A percentile compares a stretch with the other conserved stretches of the same genome.
phyloP scores from a whole-genome alignment of 2,797 vertebrate species.

The Ispidina picta region DNA sequence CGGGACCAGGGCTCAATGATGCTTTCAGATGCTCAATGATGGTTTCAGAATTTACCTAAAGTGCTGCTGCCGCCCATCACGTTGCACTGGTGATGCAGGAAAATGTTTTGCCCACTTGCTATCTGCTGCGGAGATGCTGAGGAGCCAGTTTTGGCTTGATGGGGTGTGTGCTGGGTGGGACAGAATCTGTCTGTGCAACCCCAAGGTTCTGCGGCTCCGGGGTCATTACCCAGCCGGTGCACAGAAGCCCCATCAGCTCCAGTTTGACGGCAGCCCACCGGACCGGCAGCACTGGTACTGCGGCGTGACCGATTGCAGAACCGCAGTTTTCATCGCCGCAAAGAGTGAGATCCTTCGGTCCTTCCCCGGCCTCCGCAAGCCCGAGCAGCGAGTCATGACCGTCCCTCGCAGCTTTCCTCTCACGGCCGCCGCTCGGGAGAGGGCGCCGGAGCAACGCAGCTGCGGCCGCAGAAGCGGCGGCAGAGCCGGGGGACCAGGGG shows the following conservation, averaged over 20 bases:
- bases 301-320: not conserved
- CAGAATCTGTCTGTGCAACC: not conserved
- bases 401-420: not conserved
- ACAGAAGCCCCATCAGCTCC: fast-evolving
- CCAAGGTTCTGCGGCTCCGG: fast-evolving
- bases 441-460: not conserved
- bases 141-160: not conserved
- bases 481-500: not conserved
- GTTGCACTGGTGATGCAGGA: fast-evolving
- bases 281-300: too few species aligned
- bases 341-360: too few species aligned
- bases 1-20: fast-evolving
- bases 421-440: not conserved
- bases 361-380: too few species aligned
- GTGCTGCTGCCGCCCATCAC: not conserved
- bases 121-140: not conserved
- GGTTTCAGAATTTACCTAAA: not conserved
- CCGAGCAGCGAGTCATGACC: not conserved
- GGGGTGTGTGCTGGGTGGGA: not conserved
- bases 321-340: too few species aligned
- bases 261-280: fast-evolving
- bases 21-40: too few species aligned
- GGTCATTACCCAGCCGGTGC: not conserved
- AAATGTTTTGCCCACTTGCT: fast-evolving
- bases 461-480: not conserved